Evolutionary conservation across 2,888 invertebrate genomes (phyloP), one percentile per base, ranked within the genome.

Genomic region (Ichneumoninae sp.): DNA sequence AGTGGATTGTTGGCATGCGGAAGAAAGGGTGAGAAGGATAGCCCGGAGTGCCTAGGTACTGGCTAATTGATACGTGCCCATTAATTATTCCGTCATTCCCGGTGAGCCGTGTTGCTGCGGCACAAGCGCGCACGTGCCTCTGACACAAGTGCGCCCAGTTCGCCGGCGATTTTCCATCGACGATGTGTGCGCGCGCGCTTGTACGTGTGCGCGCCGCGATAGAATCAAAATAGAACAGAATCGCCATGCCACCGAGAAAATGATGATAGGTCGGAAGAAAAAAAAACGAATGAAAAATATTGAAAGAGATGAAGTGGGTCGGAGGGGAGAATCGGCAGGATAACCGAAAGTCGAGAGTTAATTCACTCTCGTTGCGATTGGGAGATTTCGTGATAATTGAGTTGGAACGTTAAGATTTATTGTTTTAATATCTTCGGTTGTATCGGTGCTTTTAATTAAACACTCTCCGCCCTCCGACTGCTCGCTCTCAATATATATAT

Each of bases 51-150:
- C 86, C 44, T 89, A 87, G 88, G 88, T 88, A 82, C 83, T 86
- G 88, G 90, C 91, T 92, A 93, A 93, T 93, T 93, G 93, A 93
- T 93, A 92, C 91, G 91, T 90, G 89, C 89, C 92, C 92, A 93
- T 93, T 93, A 93, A 93, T 93, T 93, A 93, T 93, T 91, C 91
- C 92, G 93, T 93, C 93, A 92, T 93, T 93, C 92, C 90, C 92
- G 91, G 88, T 89, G 91, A 90, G 89, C 88, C 87, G 88, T 90
- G 90, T 91, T 91, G 91, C 87, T 91, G 91, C 86, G 90, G 91
- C 88, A 83, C 88, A 75, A 85, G 90, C 91, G 87, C 91, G 87
- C 92, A 92, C 91, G 92, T 92, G 92, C 88, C 90, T 86, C 87
- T 92, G 92, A 92, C 92, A 92, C 87, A 85, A 84, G 83, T 80